These are phyloP conservation scores for Drosophila buzzatii DNA, from an alignment of 2,888 invertebrate species.

Conservation along the genomic window DNA sequence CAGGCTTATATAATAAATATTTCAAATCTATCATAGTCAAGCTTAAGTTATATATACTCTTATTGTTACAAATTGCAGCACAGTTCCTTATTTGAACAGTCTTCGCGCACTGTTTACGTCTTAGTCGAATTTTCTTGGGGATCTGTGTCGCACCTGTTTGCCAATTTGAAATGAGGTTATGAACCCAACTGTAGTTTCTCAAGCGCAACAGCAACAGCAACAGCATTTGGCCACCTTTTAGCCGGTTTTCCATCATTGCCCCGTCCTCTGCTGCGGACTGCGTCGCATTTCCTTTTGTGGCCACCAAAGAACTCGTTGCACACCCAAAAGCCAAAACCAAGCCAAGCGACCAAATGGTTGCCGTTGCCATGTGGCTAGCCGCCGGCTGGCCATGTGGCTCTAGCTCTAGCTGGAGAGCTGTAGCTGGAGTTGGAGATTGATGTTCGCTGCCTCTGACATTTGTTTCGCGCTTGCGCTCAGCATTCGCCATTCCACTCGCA, in stretches of 20 bases:
- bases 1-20: neutral
- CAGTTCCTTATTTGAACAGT: slow-evolving; percentile 16
- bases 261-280: slow-evolving; percentile 41
- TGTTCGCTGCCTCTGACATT: slow-evolving; percentile 80
- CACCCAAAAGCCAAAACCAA: slow-evolving; percentile 43
- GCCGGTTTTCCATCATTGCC: slow-evolving; percentile 71
- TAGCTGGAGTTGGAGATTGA: slow-evolving; percentile 68
- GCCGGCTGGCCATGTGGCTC: slow-evolving; percentile 17
- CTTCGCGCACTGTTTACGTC: slow-evolving; percentile 22
- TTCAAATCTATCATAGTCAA: neutral
- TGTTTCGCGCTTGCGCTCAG: slow-evolving; percentile 74
- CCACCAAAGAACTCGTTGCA: slow-evolving; percentile 80
- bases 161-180: slow-evolving; percentile 77
- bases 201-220: slow-evolving; percentile 30
- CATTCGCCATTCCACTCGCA: slow-evolving; percentile 55
- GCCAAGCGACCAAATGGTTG: slow-evolving; percentile 57
- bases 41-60: neutral
- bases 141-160: slow-evolving; percentile 74
- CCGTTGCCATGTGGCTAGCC: slow-evolving; percentile 19
- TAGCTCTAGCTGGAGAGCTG: slow-evolving; percentile 14
- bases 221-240: slow-evolving; percentile 75
- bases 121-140: slow-evolving; percentile 38
- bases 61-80: neutral
- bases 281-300: slow-evolving; percentile 75
- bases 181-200: slow-evolving; percentile 79